Evolutionary conservation across 2,113 vertebrate genomes (phyloP).

Genomic region (Nesospiza acunhae): DNA sequence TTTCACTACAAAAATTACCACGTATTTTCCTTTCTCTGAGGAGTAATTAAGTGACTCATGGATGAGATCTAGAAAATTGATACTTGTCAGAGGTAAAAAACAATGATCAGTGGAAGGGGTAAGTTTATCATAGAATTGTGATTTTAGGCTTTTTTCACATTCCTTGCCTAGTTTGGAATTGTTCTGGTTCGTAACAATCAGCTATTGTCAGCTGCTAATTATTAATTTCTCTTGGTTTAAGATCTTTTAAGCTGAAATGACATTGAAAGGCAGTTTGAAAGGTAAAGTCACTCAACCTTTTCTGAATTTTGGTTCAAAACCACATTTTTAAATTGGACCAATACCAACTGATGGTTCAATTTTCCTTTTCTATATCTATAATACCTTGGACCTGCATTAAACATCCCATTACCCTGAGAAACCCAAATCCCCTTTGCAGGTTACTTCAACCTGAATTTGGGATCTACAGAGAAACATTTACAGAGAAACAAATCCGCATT

Average conservation of each 20-base stretch:
- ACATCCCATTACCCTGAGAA: not conserved
- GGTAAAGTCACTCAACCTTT: not conserved
- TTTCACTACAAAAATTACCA: slow-evolving; percentile 23
- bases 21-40: slow-evolving; percentile 37
- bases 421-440: not conserved
- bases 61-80: slow-evolving; percentile 60
- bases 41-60: slow-evolving; percentile 62
- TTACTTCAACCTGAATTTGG: slow-evolving; percentile 12
- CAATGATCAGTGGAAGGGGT: slow-evolving; percentile 26
- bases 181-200: slow-evolving; percentile 23
- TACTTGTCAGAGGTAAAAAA: slow-evolving; percentile 62
- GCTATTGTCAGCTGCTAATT: slow-evolving; percentile 24
- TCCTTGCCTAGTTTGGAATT: not conserved
- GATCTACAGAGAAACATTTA: slow-evolving; percentile 47
- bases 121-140: not conserved
- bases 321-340: not conserved
- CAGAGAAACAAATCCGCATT: slow-evolving; percentile 45
- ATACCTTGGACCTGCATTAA: not conserved
- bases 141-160: not conserved
- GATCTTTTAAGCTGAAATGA: slow-evolving; percentile 1
- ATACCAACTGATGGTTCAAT: not conserved
- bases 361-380: not conserved
- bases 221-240: slow-evolving; percentile 32
- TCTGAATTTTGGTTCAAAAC: not conserved
- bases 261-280: not conserved